phyloP scores from a whole-genome alignment of 2,888 invertebrate species.

The Sarcophaga caerulescens region DNA sequence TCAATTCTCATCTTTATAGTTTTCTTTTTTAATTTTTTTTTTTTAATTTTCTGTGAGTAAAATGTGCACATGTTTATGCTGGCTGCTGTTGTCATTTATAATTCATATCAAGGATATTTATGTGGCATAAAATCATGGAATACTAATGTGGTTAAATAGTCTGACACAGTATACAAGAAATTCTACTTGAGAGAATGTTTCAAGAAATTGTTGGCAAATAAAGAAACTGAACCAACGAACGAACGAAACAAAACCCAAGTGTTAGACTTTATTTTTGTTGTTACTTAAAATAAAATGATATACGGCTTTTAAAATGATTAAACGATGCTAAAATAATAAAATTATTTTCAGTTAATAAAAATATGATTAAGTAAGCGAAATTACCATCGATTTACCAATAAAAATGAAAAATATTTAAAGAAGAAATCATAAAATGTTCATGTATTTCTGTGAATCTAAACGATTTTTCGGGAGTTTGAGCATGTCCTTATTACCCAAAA shows the following conservation, averaged over 20 bases:
- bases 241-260: slow-evolving; percentile 12
- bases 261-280: slow-evolving; percentile 30
- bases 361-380: too few relatives aligned
- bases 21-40: not conserved
- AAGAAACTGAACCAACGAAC: too few relatives aligned
- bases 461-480: too few relatives aligned
- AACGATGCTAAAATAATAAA: too few relatives aligned
- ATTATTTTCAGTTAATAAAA: too few relatives aligned
- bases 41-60: not conserved
- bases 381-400: too few relatives aligned
- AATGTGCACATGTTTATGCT: slow-evolving; percentile 55
- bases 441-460: too few relatives aligned
- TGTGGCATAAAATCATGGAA: slow-evolving; percentile 49
- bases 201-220: not conserved
- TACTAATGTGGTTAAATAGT: slow-evolving; percentile 59
- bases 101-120: slow-evolving; percentile 66
- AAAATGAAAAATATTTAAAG: too few relatives aligned
- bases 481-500: too few relatives aligned
- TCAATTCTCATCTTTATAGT: not conserved
- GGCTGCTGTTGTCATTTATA: slow-evolving; percentile 57
- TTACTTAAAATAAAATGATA: too few relatives aligned
- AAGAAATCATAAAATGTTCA: too few relatives aligned
- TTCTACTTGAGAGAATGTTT: not conserved
- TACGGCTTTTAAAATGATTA: too few relatives aligned
- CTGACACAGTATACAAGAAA: slow-evolving; percentile 20